These are phyloP conservation scores for Nephrotoma flavescens DNA, from an alignment of 2,888 invertebrate species.

Conservation along the genomic window DNA sequence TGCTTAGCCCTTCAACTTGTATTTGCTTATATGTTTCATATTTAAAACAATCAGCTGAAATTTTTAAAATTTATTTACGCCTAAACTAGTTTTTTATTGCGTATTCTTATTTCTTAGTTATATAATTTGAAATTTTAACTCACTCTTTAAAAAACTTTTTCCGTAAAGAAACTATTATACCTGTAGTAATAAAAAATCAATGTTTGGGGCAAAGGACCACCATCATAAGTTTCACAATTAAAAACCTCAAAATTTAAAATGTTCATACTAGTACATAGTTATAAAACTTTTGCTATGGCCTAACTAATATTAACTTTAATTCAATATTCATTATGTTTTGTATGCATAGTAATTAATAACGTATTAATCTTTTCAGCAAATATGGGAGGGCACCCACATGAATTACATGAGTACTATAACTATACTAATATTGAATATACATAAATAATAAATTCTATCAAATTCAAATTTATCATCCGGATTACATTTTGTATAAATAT, in stretches of 20 bases:
- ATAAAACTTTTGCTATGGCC: background rate
- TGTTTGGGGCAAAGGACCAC: background rate
- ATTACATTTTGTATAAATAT: background rate
- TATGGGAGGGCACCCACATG: background rate
- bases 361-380: background rate
- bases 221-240: background rate
- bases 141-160: too few relatives aligned
- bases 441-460: background rate
- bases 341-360: background rate
- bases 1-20: too few relatives aligned
- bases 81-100: too few relatives aligned
- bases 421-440: background rate
- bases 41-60: too few relatives aligned
- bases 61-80: too few relatives aligned
- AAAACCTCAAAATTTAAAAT: background rate
- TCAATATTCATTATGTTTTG: background rate
- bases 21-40: too few relatives aligned
- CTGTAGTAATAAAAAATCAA: too few relatives aligned
- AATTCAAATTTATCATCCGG: constrained; percentile 1
- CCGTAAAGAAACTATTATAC: too few relatives aligned
- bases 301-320: background rate
- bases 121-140: too few relatives aligned
- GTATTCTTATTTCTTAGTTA: too few relatives aligned
- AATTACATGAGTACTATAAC: background rate
- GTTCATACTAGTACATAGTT: background rate